phyloP scores from a whole-genome alignment of 1,140 invertebrate species.

The Camponotus floridanus region DNA sequence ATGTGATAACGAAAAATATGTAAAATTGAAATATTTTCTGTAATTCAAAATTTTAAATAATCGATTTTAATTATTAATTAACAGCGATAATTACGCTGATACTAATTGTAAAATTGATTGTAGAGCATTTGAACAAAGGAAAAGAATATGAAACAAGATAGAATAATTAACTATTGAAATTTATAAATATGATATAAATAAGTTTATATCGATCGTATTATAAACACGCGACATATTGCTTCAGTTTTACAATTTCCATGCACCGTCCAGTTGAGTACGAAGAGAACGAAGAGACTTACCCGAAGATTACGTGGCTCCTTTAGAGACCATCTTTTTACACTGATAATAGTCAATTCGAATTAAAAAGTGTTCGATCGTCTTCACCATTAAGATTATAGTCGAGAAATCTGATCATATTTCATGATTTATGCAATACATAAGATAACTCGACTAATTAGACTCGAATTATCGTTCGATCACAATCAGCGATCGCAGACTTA shows the following conservation, averaged over 20 bases:
- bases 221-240: constrained; percentile 30
- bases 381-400: constrained; percentile 24
- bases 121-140: not conserved
- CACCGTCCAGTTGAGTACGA: constrained; percentile 66
- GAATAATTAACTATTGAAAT: constrained; percentile 1
- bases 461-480: constrained; percentile 32
- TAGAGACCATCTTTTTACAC: constrained; percentile 51
- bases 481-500: not conserved
- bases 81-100: not conserved
- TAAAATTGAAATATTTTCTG: not conserved
- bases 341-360: constrained; percentile 55
- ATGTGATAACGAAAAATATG: constrained; percentile 1
- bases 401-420: constrained; percentile 2
- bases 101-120: not conserved
- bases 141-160: not conserved
- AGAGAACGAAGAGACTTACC: constrained; percentile 35
- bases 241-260: constrained; percentile 44
- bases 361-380: constrained; percentile 52
- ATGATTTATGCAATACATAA: constrained; percentile 11
- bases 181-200: not conserved
- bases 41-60: not conserved
- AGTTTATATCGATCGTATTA: not conserved
- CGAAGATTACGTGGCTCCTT: constrained; percentile 30
- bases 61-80: constrained; percentile 23
- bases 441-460: constrained; percentile 37